Percentiles rank a stretch among this genome's conserved stretches.
Conservation (phyloP, 1,140 invertebrate species). For the Aricia agestis region DNA sequence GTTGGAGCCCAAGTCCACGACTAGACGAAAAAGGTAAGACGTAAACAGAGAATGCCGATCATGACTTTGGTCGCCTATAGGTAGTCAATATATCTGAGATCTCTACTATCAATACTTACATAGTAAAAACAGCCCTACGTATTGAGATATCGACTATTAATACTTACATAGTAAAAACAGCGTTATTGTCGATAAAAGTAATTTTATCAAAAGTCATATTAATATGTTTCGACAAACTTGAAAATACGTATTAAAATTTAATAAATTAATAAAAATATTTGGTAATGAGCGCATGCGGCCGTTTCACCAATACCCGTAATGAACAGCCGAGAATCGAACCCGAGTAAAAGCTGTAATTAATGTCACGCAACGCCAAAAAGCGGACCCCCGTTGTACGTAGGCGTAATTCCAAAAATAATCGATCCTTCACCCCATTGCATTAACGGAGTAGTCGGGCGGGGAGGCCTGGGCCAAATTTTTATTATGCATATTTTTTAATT, state of each 20-base stretch:
- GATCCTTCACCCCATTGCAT: slow-evolving; percentile 57
- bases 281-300: background rate
- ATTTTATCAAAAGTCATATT: too few relatives aligned
- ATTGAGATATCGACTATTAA: too few relatives aligned
- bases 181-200: too few relatives aligned
- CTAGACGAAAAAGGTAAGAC: too few relatives aligned
- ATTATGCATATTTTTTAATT: slow-evolving; percentile 75
- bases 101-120: too few relatives aligned
- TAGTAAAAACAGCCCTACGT: too few relatives aligned
- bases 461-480: slow-evolving; percentile 69
- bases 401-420: slow-evolving; percentile 66
- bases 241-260: background rate
- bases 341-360: slow-evolving; percentile 15
- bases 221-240: too few relatives aligned
- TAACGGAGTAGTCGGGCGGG: slow-evolving; percentile 47
- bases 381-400: slow-evolving; percentile 33
- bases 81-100: too few relatives aligned
- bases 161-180: too few relatives aligned
- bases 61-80: too few relatives aligned
- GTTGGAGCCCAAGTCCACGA: too few relatives aligned
- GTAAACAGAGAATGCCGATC: too few relatives aligned
- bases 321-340: slow-evolving; percentile 4
- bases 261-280: background rate
- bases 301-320: slow-evolving; percentile 6
- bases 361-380: slow-evolving; percentile 26